Percentiles rank a stretch among this genome's conserved stretches.
Evolutionary conservation across 2,888 invertebrate genomes (phyloP).

Genomic region (Eustalomyia histrio): DNA sequence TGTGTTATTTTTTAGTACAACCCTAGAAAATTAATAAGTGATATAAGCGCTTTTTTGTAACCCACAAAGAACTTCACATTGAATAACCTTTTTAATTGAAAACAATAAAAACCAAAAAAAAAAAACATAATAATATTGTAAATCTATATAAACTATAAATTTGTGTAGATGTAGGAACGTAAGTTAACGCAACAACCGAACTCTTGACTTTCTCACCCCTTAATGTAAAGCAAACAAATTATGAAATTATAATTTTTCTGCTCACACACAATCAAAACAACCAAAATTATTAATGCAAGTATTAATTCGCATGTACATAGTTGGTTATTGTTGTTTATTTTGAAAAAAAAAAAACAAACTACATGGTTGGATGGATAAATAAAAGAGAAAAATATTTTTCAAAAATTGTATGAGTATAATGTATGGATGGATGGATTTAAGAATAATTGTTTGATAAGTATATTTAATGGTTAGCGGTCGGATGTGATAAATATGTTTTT

Average conservation of each 20-base stretch:
- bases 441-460: slow-evolving; percentile 58
- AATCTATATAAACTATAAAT: slow-evolving; percentile 6
- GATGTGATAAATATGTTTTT: slow-evolving; percentile 52
- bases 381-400: slow-evolving; percentile 40
- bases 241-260: slow-evolving; percentile 45
- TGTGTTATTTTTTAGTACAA: slow-evolving; percentile 14
- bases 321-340: slow-evolving; percentile 26
- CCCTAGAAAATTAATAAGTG: slow-evolving; percentile 24
- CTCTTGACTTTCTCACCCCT: slow-evolving; percentile 76
- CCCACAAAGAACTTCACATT: slow-evolving; percentile 25
- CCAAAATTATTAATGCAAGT: slow-evolving; percentile 33
- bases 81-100: slow-evolving; percentile 37
- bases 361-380: slow-evolving; percentile 1
- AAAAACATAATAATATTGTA: slow-evolving; percentile 33
- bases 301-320: slow-evolving; percentile 23
- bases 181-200: slow-evolving; percentile 42
- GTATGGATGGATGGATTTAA: slow-evolving; percentile 56
- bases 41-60: slow-evolving; percentile 4
- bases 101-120: slow-evolving; percentile 53
- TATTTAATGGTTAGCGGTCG: slow-evolving; percentile 56
- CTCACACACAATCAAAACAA: neutral
- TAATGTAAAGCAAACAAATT: slow-evolving; percentile 56
- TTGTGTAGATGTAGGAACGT: neutral
- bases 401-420: slow-evolving; percentile 48
- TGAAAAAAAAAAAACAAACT: slow-evolving; percentile 11